Conservation (phyloP, 2,113 vertebrate species). For the Lophotis ruficrista region DNA sequence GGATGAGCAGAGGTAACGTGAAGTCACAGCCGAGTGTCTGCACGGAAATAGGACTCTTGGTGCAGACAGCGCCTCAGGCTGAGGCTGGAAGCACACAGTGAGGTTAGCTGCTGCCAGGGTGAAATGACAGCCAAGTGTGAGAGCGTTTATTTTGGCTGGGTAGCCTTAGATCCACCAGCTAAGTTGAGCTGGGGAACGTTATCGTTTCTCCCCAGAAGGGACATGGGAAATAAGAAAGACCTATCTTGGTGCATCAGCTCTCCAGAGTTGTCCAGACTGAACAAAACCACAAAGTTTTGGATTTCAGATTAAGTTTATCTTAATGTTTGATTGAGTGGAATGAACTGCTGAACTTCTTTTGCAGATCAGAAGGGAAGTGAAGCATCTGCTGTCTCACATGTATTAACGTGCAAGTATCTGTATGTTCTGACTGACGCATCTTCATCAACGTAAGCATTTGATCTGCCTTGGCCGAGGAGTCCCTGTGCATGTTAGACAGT, state of each 20-base stretch:
- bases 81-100: neutral
- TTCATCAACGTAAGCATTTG: neutral
- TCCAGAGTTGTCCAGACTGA: neutral
- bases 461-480: neutral
- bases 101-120: neutral
- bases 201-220: neutral
- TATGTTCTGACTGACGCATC: neutral
- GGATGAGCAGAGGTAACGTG: fast-evolving
- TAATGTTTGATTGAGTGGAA: neutral
- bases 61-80: neutral
- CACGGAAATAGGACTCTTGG: neutral
- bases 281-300: neutral
- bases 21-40: neutral
- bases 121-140: neutral
- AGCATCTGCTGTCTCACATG: neutral
- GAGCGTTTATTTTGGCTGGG: neutral
- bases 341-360: neutral
- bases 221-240: neutral
- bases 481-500: neutral
- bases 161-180: neutral
- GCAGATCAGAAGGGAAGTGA: neutral
- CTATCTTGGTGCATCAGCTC: neutral
- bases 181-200: neutral
- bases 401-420: neutral
- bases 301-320: neutral